Base-by-base conservation (phyloP, 2,797 vertebrate genomes). In the Threskiornis aethiopicus region DNA sequence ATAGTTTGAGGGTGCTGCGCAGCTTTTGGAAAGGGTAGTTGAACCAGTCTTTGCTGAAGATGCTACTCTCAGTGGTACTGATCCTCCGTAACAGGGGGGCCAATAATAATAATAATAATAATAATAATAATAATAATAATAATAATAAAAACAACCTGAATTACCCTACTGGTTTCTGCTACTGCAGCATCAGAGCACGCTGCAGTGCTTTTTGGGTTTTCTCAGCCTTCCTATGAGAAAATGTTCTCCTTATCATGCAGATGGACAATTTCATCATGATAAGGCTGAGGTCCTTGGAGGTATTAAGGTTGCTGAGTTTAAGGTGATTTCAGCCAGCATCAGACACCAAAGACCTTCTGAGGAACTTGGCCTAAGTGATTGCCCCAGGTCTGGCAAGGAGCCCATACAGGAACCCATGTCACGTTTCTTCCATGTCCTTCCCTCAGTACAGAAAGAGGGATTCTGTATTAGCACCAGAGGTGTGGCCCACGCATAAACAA, bases 11-110 rank as follows among this genome's bases (percentile, higher is more conserved):
- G 18, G 22, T 2, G n/a, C 31, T 35, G 16, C 11, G 0, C 6
- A 18, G 22, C 28, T 26, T 16, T 21, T 15, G 26, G 41, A 47
- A 37, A 29, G 16, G 37, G 26, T 0, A 4, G 3, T 1, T 16
- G 69, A 13, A 1, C 16, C 16, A 0, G 10, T 7, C 4, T 4
- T 6, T 19, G 12, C 19, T 22, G 59, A 16, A 15, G 54, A 2
- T 14, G 33, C 31, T 22, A 3, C 33, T 49, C 29, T 11, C 33
- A 5, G 0, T 8, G 61, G 39, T 19, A 8, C 22, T 17, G 39
- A 16, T 35, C 33, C 28, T 18, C 21, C 4, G 0, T 1, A n/a
- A 28, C 2, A 1, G 41, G 1, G 3, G 1, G 3, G 2, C 1
- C 2, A 33, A 1, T 21, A 41, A 41, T 41, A 41, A 41, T 41